Percentiles rank a stretch among this genome's conserved stretches.
Conservation (phyloP, 2,888 invertebrate genomes). For the Neuroscelio doddi region DNA sequence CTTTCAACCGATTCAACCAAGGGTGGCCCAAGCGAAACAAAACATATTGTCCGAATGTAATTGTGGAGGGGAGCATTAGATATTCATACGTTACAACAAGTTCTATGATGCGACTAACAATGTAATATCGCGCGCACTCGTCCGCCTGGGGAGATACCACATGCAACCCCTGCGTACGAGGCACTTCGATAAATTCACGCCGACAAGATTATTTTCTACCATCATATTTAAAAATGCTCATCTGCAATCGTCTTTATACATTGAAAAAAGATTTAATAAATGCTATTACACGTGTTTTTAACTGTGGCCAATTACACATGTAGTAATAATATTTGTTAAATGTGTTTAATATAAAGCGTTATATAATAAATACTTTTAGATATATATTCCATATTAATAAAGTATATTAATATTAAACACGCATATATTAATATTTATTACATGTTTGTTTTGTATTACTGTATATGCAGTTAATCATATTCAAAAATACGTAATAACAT, state of each 20-base stretch:
- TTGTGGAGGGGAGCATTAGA: slow-evolving; percentile 69
- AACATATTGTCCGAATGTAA: slow-evolving; percentile 72
- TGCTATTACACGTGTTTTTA: no score
- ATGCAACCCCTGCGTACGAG: slow-evolving; percentile 40
- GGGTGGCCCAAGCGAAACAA: slow-evolving; percentile 63
- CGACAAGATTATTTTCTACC: slow-evolving; percentile 45
- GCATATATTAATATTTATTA: no score
- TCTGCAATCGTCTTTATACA: neutral
- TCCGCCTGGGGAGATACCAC: slow-evolving; percentile 39
- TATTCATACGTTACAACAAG: slow-evolving; percentile 69
- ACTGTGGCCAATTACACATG: no score
- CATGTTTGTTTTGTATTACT: no score
- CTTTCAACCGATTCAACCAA: slow-evolving; percentile 41
- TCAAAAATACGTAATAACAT: no score
- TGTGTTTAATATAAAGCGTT: no score
- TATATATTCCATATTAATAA: no score
- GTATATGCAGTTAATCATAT: no score
- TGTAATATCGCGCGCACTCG: slow-evolving; percentile 46
- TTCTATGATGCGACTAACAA: slow-evolving; percentile 65
- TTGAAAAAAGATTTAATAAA: no score
- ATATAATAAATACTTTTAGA: no score
- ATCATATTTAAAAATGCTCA: slow-evolving; percentile 15
- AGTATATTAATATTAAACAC: no score
- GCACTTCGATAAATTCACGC: slow-evolving; percentile 38
- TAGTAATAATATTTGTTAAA: no score